Evolutionary conservation across 2,113 vertebrate genomes (phyloP).

Genomic region (Antigone vipio): DNA sequence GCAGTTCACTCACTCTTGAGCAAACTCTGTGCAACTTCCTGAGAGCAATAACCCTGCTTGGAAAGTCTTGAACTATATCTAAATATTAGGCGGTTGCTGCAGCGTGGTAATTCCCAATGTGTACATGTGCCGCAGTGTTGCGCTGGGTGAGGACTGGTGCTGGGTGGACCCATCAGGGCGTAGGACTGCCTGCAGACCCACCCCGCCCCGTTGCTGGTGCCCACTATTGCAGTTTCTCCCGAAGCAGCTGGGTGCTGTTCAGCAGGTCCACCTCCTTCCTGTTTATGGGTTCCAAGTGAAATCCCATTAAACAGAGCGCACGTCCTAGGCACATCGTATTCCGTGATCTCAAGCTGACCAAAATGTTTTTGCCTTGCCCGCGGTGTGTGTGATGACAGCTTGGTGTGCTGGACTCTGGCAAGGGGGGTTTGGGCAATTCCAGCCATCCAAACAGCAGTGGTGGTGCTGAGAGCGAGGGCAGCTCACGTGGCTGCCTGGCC

Average conservation of each 20-base stretch:
- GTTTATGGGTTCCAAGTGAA: not conserved
- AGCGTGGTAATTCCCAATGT: not conserved
- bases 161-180: not conserved
- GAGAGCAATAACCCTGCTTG: not conserved
- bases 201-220: not conserved
- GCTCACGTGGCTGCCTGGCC: not conserved
- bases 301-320: fast-evolving
- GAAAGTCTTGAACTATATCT: not conserved
- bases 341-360: not conserved
- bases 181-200: not conserved
- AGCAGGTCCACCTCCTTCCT: not conserved
- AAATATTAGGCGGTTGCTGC: conserved; percentile 59
- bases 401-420: not conserved
- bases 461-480: not conserved
- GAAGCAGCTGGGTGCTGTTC: not conserved
- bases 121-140: not conserved
- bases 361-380: not conserved
- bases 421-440: not conserved
- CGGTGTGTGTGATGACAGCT: fast-evolving
- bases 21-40: conserved; percentile 28
- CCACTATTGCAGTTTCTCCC: not conserved
- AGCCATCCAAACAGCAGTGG: not conserved
- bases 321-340: not conserved
- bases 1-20: not conserved
- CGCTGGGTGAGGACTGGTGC: not conserved